phyloP scores from a whole-genome alignment of 2,113 vertebrate species.

The Pollimyrus isidori region DNA sequence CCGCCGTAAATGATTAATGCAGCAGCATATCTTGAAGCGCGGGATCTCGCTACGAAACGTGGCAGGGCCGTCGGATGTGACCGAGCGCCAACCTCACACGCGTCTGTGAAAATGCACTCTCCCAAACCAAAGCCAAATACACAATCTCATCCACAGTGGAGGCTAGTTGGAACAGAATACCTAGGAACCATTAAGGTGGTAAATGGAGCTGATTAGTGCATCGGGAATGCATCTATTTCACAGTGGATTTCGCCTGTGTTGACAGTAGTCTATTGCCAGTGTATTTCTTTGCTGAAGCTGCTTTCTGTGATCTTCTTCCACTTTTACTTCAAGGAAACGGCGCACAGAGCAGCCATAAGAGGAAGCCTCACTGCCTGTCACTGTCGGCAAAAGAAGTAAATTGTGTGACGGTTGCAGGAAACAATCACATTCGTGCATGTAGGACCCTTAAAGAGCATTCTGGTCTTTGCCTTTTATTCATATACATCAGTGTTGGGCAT shows the following conservation, averaged over 20 bases:
- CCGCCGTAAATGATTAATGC: neutral
- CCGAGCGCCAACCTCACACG: neutral
- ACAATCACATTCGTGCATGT: neutral
- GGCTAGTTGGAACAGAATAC: neutral
- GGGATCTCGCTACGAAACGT: neutral
- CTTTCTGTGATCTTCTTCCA: neutral
- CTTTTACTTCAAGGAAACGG: slow-evolving; percentile 12
- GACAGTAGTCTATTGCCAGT: slow-evolving; percentile 18
- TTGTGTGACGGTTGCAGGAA: neutral
- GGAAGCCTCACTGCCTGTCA: slow-evolving; percentile 8
- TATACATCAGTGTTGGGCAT: too few species aligned
- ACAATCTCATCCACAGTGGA: neutral
- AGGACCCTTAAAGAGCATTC: neutral
- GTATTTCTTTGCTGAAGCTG: neutral
- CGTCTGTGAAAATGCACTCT: neutral
- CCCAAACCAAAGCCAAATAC: neutral
- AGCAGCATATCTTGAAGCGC: neutral
- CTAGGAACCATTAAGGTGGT: neutral
- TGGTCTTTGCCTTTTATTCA: neutral
- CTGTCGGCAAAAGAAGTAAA: slow-evolving; percentile 7
- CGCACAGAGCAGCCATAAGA: slow-evolving; percentile 9
- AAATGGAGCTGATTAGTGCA: neutral
- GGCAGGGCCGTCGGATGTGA: too few species aligned
- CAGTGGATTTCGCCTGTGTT: neutral
- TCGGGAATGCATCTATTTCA: neutral